phyloP scores from a whole-genome alignment of 2,888 invertebrate species.

The Eupithecia dodoneata region DNA sequence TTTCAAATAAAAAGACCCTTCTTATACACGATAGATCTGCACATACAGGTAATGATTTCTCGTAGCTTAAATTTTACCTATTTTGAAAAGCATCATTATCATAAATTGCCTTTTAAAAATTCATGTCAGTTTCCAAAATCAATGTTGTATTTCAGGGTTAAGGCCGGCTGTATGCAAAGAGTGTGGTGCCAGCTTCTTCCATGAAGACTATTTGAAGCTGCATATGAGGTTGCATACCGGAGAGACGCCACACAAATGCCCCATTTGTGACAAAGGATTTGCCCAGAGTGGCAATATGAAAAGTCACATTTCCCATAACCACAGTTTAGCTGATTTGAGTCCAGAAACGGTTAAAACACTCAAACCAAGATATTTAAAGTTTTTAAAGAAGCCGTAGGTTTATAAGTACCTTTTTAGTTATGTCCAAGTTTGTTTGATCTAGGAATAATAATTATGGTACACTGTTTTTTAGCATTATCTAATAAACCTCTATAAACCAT shows the following conservation, averaged over 20 bases:
- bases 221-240: slow-evolving; percentile 81
- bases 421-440: too few relatives aligned
- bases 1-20: slow-evolving; percentile 9
- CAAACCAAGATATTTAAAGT: slow-evolving; percentile 72
- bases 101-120: not conserved
- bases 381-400: slow-evolving; percentile 56
- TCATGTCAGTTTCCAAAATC: too few relatives aligned
- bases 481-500: too few relatives aligned
- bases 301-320: slow-evolving; percentile 71
- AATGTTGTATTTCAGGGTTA: slow-evolving; percentile 62
- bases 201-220: slow-evolving; percentile 74
- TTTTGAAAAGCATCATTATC: not conserved
- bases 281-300: slow-evolving; percentile 80
- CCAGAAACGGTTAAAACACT: slow-evolving; percentile 65
- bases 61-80: not conserved
- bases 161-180: slow-evolving; percentile 73
- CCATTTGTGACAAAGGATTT: slow-evolving; percentile 76
- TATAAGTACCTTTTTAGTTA: too few relatives aligned
- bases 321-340: slow-evolving; percentile 71
- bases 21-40: slow-evolving; percentile 7
- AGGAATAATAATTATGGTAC: too few relatives aligned
- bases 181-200: slow-evolving; percentile 73
- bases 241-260: slow-evolving; percentile 79
- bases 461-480: too few relatives aligned
- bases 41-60: slow-evolving; percentile 5